A percentile compares a stretch with the other conserved stretches of the same genome.
Conservation (phyloP, 53 echinoderm and acorn worm species). For the Luidia sarsii region DNA sequence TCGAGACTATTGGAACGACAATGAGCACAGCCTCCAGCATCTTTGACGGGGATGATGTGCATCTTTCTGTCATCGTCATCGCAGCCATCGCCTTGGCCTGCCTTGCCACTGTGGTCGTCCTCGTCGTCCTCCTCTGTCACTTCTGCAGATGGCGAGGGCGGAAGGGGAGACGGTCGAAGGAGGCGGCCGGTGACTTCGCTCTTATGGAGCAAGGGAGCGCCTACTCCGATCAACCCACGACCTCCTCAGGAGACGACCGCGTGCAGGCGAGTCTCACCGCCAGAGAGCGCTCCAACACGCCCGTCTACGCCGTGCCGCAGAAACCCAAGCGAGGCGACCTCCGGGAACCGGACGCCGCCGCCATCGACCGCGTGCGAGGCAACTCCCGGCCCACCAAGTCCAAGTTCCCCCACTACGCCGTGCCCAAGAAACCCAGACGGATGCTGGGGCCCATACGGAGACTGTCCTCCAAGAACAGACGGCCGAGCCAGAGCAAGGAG, state of each 20-base stretch:
- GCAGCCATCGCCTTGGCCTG: background rate
- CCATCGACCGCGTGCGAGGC: background rate
- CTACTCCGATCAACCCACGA: background rate
- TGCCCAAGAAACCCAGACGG: background rate
- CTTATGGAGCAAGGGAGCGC: background rate
- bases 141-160: no score
- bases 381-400: no score
- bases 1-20: no score
- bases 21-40: no score
- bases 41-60: background rate
- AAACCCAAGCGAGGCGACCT: constrained; percentile 9
- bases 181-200: no score
- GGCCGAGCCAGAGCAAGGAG: background rate
- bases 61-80: background rate
- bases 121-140: background rate
- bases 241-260: background rate
- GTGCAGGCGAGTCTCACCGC: no score
- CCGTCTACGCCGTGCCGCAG: background rate
- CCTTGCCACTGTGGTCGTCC: background rate
- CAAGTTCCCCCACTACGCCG: constrained; percentile 26
- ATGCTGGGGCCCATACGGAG: no score
- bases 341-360: background rate
- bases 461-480: no score
- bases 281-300: background rate
- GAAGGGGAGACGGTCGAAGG: no score